A percentile compares a stretch with the other conserved stretches of the same genome.
phyloP scores from a whole-genome alignment of 2,113 vertebrate species.

The Redunca redunca region DNA sequence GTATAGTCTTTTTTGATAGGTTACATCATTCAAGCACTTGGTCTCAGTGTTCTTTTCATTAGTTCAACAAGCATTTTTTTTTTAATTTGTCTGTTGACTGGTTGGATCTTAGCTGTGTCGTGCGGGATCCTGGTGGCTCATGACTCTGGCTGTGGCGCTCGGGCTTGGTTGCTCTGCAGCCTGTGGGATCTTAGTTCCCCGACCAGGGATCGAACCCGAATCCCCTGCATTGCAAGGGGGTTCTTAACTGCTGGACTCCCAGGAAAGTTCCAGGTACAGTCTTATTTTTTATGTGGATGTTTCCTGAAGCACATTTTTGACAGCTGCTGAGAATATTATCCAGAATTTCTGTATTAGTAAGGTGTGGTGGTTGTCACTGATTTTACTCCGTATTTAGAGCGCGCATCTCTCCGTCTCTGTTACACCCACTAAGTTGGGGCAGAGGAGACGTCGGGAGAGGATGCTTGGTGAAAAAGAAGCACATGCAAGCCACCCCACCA shows the following conservation, averaged over 20 bases:
- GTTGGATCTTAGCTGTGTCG: neutral
- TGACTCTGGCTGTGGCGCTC: neutral
- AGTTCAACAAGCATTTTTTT: neutral
- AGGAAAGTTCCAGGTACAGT: neutral
- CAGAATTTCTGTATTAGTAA: accelerated
- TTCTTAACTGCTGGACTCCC: neutral
- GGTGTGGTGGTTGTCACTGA: accelerated
- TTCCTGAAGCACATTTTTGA: neutral
- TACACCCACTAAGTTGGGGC: accelerated
- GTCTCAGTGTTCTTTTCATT: neutral
- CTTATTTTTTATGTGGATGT: neutral
- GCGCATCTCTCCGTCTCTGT: accelerated
- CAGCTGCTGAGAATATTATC: neutral
- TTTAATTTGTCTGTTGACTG: neutral
- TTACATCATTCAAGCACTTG: neutral
- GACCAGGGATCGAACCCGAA: neutral
- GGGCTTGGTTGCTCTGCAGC: neutral
- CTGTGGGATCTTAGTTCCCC: neutral
- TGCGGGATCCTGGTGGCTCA: neutral
- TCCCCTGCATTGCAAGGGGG: neutral
- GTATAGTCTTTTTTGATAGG: neutral
- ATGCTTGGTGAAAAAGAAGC: neutral
- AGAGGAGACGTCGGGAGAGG: accelerated
- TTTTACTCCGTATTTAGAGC: accelerated
- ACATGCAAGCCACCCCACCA: accelerated